phyloP scores from a whole-genome alignment of 2,113 vertebrate genomes.

The Cavia aperea region DNA sequence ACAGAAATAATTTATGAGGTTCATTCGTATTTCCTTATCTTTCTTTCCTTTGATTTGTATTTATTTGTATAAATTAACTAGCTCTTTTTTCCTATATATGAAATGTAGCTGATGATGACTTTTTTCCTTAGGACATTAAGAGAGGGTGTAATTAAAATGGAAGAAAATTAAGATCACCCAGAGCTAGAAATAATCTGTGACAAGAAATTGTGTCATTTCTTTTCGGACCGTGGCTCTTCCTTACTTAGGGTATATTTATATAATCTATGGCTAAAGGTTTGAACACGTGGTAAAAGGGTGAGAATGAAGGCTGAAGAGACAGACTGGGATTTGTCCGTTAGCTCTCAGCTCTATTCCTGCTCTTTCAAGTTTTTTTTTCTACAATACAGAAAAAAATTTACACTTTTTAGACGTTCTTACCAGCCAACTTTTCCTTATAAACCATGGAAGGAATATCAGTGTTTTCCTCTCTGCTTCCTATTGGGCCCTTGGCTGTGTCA shows the following conservation, averaged over 20 bases:
- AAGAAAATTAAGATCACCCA: constrained; percentile 11
- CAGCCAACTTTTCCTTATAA: background rate
- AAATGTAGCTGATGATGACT: background rate
- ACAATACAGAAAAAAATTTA: background rate
- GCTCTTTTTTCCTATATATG: background rate
- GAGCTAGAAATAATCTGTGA: background rate
- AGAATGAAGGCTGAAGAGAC: background rate
- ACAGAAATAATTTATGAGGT: background rate
- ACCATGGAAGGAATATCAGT: background rate
- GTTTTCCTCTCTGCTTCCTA: background rate
- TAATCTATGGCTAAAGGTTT: background rate
- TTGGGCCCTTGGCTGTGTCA: background rate
- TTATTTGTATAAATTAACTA: background rate
- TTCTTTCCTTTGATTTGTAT: background rate
- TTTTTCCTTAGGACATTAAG: constrained; percentile 17
- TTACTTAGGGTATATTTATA: background rate
- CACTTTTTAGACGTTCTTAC: background rate
- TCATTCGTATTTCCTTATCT: background rate
- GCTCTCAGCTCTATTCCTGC: background rate
- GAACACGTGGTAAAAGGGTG: no score
- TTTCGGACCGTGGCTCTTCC: background rate
- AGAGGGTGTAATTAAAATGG: background rate
- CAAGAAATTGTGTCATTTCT: background rate
- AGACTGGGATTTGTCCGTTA: background rate
- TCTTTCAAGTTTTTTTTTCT: background rate